Conservation (phyloP, 2,797 vertebrate species). For the Thamnophis elegans region DNA sequence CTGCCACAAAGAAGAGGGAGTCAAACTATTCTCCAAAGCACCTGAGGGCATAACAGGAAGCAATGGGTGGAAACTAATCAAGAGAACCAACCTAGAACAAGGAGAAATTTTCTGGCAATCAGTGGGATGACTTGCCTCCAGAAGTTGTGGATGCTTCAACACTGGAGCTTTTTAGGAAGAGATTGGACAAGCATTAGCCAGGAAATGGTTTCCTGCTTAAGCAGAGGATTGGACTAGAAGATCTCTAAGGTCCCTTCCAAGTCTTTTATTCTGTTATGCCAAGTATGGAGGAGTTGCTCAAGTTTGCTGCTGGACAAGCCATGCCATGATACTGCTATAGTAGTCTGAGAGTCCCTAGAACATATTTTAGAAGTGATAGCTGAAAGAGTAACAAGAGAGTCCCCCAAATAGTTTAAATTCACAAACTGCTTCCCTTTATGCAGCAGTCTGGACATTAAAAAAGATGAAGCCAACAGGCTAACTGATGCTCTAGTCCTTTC, state of each 20-base stretch:
- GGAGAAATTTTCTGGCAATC: background rate
- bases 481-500: constrained; percentile 7
- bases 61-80: background rate
- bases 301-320: background rate
- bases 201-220: background rate
- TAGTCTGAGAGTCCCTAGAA: background rate
- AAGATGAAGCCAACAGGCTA: constrained; percentile 17
- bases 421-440: background rate
- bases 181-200: background rate
- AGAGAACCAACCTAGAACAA: background rate
- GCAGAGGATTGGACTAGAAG: background rate
- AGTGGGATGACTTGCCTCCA: background rate
- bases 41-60: background rate
- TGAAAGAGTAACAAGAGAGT: background rate
- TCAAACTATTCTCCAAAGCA: background rate
- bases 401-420: background rate
- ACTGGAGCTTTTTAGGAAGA: background rate
- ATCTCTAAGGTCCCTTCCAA: background rate
- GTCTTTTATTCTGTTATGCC: background rate
- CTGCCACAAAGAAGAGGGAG: background rate
- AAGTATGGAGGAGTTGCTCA: background rate
- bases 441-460: constrained; percentile 1
- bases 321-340: background rate
- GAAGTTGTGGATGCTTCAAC: background rate
- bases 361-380: background rate